Base-by-base conservation (phyloP, 2,797 vertebrate species). In the Fringilla coelebs region DNA sequence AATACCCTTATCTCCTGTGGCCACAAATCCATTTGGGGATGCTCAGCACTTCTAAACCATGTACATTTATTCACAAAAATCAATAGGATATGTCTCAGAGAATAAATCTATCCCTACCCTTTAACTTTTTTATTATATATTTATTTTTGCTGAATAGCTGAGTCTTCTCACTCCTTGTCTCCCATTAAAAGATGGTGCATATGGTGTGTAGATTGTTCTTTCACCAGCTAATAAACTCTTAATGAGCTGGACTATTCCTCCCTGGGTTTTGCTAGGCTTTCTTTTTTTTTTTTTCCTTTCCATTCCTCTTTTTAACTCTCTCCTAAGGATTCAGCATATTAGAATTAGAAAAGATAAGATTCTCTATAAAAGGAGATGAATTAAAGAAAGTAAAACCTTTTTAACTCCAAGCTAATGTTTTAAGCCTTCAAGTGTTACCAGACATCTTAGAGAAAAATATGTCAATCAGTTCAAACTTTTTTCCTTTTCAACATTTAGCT, bases 321-420 rank as follows among this genome's bases (percentile, higher is more conserved):
- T 22, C 29, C 28, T 16, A 49, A 31, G 29, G 13, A 72, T 46
- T 91, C 66, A 55, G 2, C 29, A 25, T 48, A 17, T 68, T 52
- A 84, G 68, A 89, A 82, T 68, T 66, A 75, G 29, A 79, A 94
- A 84, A 84, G 3, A 61, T 84, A 77, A 80, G 26, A 70, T 63
- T 80, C 18, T 12, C 8, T 79, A 13, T 45, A 51, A 87, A 92
- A 66, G 18, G 11, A 81, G 36, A 40, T 87, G 5, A 81, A 31
- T 67, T 93, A 61, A 67, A 82, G 32, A 65, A 40, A 72, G 14
- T 62, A 61, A 76, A 80, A 36, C 40, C 9, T 18, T 89, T 87
- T 89, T 41, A 71, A 72, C n/a, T 78, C 22, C 78, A 83, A 72
- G 36, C 28, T 85, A 60, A 63, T 72, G 52, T 54, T 83, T 82